Evolutionary conservation across 2,797 vertebrate species (phyloP), one percentile per base, ranked within the genome.

Genomic region (Sylvilagus floridanus): DNA sequence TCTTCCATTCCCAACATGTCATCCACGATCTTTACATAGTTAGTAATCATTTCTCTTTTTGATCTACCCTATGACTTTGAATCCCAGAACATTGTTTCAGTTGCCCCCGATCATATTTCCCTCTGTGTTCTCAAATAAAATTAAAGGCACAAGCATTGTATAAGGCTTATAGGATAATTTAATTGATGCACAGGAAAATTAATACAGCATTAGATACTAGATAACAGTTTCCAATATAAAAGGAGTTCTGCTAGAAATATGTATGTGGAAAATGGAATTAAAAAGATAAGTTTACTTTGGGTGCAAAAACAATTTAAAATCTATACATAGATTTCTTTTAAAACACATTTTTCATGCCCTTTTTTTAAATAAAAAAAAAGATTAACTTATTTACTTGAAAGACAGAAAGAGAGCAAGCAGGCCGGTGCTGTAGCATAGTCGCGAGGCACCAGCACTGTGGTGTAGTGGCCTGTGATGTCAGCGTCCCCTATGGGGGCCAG

Each of bases 171-270:
- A 50, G 2, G 0, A 9, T 57, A 62, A 57, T 68, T 79, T 57
- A 95, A 63, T 6, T 11, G 60, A 57, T 84, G 21, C 30, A 71
- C 14, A 78, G 8, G 37, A 75, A 54, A 72, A 75, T 50, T 75
- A 84, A 88, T 62, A 69, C n/a, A 57, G 26, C 5, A 26, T 84
- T 79, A 54, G 22, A 13, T 63, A 50, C 32, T 8, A 69, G 69
- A 65, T 35, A 91, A 75, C 7, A 81, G 52, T 66, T 91, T 75
- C 73, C 76, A 65, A 93, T 76, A 71, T 57, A 12, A 16, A 95
- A 65, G 63, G 22, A 63, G 10, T 69, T 17, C 17, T 32, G 32
- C 32, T 69, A 8, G 66, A 17, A 32, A 69, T 69, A 32, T 69
- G 17, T 16, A 32, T 68, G 6, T 65, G n/a, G 37, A 63, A 60